A percentile compares a stretch with the other conserved stretches of the same genome.
These are phyloP conservation scores for Andricus grossulariae DNA, from an alignment of 1,140 invertebrate species.

Conservation along the genomic window DNA sequence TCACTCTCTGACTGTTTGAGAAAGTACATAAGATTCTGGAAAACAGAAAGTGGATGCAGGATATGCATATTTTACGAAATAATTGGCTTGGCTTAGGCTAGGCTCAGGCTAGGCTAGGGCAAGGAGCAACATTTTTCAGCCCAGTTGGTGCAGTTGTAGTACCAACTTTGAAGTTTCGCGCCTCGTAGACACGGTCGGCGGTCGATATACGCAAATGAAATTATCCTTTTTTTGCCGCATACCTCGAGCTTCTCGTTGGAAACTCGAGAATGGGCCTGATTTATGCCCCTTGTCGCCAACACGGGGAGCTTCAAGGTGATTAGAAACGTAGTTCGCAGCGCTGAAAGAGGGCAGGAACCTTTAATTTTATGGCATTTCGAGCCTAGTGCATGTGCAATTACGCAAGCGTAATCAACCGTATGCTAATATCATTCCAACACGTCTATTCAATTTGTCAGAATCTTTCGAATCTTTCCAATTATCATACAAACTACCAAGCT, in stretches of 20 bases:
- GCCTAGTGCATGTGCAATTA: slow-evolving; percentile 24
- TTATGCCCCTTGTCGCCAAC: slow-evolving; percentile 3
- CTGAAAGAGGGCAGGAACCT: slow-evolving; percentile 5
- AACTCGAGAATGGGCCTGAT: slow-evolving; percentile 10
- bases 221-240: slow-evolving; percentile 1
- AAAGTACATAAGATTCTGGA: not conserved
- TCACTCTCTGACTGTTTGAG: too few species aligned
- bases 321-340: slow-evolving; percentile 3
- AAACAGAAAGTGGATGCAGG: not conserved
- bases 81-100: not conserved
- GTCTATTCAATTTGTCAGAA: too few species aligned
- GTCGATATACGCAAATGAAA: slow-evolving; percentile 20
- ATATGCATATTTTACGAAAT: not conserved
- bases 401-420: not conserved
- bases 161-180: slow-evolving; percentile 14
- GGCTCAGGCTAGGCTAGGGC: not conserved
- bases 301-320: slow-evolving; percentile 22
- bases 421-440: too few species aligned
- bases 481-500: too few species aligned
- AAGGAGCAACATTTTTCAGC: not conserved
- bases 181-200: slow-evolving; percentile 10
- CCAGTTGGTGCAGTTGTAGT: not conserved
- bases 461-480: too few species aligned
- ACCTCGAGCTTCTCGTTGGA: slow-evolving; percentile 8
- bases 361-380: slow-evolving; percentile 29